Evolutionary conservation across 2,113 vertebrate genomes (phyloP).

Genomic region (Vicugna pacos): DNA sequence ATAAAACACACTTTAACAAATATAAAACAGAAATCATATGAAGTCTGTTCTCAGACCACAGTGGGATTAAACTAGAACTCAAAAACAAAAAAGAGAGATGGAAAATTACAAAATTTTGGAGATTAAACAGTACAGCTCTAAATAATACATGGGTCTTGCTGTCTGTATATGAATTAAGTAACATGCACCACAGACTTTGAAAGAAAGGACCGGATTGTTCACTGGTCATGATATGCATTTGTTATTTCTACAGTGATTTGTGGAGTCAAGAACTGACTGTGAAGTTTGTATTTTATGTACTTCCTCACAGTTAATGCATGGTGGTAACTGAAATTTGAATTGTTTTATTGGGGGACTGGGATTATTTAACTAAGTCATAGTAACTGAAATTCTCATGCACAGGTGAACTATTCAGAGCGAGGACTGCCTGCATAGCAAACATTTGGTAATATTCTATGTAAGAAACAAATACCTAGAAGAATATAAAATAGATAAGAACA

Average conservation of each 20-base stretch:
- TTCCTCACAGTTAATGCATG: background rate
- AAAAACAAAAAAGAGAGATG: background rate
- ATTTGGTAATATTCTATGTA: background rate
- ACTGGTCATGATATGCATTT: background rate
- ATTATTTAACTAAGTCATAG: background rate
- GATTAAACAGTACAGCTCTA: background rate
- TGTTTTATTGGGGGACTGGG: background rate
- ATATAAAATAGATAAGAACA: background rate
- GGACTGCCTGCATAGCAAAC: background rate
- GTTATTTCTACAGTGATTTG: background rate
- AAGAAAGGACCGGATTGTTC: background rate
- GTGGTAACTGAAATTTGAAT: background rate
- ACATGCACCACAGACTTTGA: background rate
- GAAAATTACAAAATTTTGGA: background rate
- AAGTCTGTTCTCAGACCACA: background rate
- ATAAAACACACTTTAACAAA: background rate
- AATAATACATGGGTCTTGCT: background rate
- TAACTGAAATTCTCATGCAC: background rate
- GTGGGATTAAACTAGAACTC: background rate
- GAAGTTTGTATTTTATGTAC: background rate
- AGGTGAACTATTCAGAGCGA: background rate
- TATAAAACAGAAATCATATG: background rate
- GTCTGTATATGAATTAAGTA: background rate
- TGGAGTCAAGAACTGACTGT: background rate
- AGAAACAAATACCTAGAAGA: background rate